phyloP scores from a whole-genome alignment of 2,797 vertebrate species.

The Buphagus erythrorhynchus region DNA sequence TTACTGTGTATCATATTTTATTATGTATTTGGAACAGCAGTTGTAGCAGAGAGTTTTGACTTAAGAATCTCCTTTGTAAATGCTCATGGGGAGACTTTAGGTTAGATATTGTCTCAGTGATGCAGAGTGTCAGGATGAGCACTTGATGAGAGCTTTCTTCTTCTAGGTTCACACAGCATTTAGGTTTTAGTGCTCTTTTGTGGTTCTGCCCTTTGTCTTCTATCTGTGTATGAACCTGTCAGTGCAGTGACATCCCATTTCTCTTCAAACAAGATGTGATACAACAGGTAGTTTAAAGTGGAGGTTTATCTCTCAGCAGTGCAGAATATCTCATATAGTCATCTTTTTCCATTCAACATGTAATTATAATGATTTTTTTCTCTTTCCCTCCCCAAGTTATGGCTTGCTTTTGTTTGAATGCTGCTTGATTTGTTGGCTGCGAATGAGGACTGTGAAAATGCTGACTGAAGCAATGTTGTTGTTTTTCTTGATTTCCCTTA shows the following conservation, averaged over 20 bases:
- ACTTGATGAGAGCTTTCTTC: neutral
- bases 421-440: neutral
- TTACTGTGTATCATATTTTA: neutral
- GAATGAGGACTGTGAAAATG: slow-evolving; percentile 17
- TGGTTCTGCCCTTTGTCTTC: neutral
- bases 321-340: neutral
- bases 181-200: neutral
- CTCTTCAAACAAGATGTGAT: neutral
- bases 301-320: neutral
- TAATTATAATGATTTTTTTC: neutral
- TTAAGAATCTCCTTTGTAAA: neutral
- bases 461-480: slow-evolving; percentile 26
- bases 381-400: neutral
- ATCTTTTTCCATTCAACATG: neutral
- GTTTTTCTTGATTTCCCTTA: neutral
- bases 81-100: neutral
- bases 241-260: neutral
- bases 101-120: neutral
- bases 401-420: slow-evolving; percentile 23
- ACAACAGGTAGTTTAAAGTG: neutral
- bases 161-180: neutral
- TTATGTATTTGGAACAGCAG: neutral
- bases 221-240: neutral
- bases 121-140: neutral
- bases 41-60: neutral